Conservation (phyloP, 2,113 vertebrate genomes). For the Menura novaehollandiae region DNA sequence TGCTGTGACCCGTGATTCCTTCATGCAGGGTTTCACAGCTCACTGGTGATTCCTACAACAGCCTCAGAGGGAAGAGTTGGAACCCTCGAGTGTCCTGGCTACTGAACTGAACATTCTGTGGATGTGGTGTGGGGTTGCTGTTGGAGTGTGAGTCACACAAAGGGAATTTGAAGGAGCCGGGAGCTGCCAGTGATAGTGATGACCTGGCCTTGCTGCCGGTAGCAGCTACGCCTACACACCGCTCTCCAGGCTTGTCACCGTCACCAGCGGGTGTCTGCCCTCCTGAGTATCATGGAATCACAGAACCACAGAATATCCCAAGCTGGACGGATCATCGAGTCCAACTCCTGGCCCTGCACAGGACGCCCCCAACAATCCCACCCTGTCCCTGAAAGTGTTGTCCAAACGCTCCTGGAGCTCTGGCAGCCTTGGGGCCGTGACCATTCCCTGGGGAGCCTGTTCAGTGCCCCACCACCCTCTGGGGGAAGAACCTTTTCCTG, state of each 20-base stretch:
- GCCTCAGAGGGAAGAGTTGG: neutral
- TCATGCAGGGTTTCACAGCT: neutral
- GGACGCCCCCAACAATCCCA: neutral
- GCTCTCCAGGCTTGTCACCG: neutral
- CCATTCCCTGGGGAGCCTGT: neutral
- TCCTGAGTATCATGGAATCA: neutral
- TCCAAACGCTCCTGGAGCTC: neutral
- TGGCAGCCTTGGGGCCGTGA: neutral
- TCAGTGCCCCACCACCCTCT: neutral
- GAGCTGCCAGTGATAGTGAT: neutral
- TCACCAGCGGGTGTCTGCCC: rapidly evolving
- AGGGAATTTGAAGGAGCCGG: neutral
- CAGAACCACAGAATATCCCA: neutral
- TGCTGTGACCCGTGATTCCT: neutral
- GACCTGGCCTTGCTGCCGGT: neutral
- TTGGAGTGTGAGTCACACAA: neutral
- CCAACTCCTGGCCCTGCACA: neutral
- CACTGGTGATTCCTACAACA: neutral
- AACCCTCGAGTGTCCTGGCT: rapidly evolving
- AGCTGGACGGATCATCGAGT: neutral
- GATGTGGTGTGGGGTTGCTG: neutral
- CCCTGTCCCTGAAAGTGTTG: neutral
- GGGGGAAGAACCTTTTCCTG: neutral
- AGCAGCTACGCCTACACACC: neutral
- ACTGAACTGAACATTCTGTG: neutral